phyloP scores from a whole-genome alignment of 1,140 invertebrate species.

The Drosophila busckii region DNA sequence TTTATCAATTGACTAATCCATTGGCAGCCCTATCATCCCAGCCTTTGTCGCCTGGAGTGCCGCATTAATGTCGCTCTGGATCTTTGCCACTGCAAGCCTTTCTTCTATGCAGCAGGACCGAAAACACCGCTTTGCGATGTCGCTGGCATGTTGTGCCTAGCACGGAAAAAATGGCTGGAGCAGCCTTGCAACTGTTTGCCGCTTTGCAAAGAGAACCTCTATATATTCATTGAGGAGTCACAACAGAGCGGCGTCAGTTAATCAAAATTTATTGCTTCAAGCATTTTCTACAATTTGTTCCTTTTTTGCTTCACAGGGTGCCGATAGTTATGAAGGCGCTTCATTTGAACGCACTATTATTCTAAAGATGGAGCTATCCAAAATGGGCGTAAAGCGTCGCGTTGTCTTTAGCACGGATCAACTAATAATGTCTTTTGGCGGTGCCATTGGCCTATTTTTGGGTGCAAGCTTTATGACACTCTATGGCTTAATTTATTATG shows the following conservation, averaged over 20 bases:
- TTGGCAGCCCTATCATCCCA: conserved; percentile 54
- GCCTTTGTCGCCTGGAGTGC: conserved; percentile 63
- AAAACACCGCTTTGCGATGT: conserved; percentile 41
- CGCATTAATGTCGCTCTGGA: conserved; percentile 50
- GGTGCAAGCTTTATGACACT: conserved; percentile 74
- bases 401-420: conserved; percentile 73
- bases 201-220: conserved; percentile 49
- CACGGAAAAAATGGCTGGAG: conserved; percentile 47
- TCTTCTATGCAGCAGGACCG: conserved; percentile 50
- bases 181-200: conserved; percentile 46
- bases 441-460: conserved; percentile 68
- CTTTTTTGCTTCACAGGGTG: conserved; percentile 27
- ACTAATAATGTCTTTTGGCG: conserved; percentile 69
- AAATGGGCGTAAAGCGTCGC: conserved; percentile 64
- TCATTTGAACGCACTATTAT: conserved; percentile 59
- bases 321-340: conserved; percentile 23
- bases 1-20: neutral
- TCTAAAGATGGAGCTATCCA: conserved; percentile 52
- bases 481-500: conserved; percentile 49
- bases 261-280: neutral
- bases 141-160: conserved; percentile 54
- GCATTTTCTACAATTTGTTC: neutral
- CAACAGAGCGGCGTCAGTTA: conserved; percentile 35
- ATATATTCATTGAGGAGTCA: conserved; percentile 33
- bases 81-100: conserved; percentile 64